Percentiles rank a stretch among this genome's conserved stretches.
Evolutionary conservation across 92 coral and sea anemone genomes (phyloP).

Genomic region (Porites lobata): DNA sequence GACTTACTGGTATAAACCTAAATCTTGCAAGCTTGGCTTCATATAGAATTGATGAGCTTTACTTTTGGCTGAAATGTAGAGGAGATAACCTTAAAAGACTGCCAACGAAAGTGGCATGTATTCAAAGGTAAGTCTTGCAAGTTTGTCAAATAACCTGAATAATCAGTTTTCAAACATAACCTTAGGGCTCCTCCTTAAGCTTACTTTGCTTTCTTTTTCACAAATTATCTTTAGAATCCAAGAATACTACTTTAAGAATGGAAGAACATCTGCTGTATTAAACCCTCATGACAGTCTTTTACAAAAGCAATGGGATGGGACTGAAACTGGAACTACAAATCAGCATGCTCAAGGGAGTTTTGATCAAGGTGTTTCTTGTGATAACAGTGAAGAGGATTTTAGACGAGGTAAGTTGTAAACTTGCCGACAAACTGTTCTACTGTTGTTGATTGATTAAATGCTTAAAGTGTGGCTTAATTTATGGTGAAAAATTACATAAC

Average conservation of each 20-base stretch:
- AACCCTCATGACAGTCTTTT: too few relatives aligned
- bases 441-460: background rate
- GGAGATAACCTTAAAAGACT: conserved; percentile 45
- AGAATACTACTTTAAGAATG: conserved; percentile 11
- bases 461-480: background rate
- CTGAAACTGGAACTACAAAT: too few relatives aligned
- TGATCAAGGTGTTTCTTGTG: background rate
- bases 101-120: conserved; percentile 58
- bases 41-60: background rate
- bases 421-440: too few relatives aligned
- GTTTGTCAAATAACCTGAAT: too few relatives aligned
- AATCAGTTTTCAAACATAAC: too few relatives aligned
- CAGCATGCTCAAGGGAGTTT: background rate
- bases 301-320: background rate
- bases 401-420: background rate
- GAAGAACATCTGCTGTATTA: conserved; percentile 7
- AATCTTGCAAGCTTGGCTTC: conserved; percentile 18
- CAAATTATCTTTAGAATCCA: background rate
- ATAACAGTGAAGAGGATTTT: too few relatives aligned
- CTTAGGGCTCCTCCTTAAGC: too few relatives aligned
- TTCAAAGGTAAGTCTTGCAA: conserved; percentile 33
- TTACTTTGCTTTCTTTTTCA: too few relatives aligned
- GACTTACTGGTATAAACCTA: background rate
- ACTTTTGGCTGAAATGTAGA: conserved; percentile 61
- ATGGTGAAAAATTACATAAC: background rate